Base-by-base conservation (phyloP, 2,797 vertebrate genomes). In the Synaphobranchus kaupii region DNA sequence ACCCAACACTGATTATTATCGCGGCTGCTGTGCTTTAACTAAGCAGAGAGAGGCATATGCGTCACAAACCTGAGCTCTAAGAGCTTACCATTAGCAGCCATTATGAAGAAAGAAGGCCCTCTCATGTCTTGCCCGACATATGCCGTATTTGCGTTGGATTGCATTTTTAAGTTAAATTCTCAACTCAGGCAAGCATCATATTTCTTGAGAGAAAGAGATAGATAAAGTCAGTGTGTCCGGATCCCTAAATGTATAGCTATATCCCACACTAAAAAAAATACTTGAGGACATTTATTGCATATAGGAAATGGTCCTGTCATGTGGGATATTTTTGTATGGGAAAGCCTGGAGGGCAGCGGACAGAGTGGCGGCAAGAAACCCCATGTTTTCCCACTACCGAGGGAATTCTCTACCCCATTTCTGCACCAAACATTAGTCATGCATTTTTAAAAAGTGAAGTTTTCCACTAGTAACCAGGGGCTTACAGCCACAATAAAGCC, bases 391-490 rank as follows among this genome's bases (percentile, higher is more conserved):
- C 78, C 50, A 68, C 87, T 39, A 54, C 81, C 84, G 34, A 83
- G 85, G 48, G 73, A 84, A 86, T 68, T 82, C 86, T 89, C 82
- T 44, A 56, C 44, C 73, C 82, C 50, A 48, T 47, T 78, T 80
- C 39, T 76, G 44, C 50, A 84, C 78, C 82, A 88, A 88, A 83
- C 60, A 85, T 78, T 80, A 83, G 85, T 89, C 63, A 87, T 84
- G n/a, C 80, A 84, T 86, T 89, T 86, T 71, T 84, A 88, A 86
- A 86, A 89, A 85, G 76, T 68, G 52, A 89, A 15, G 52, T 86
- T 86, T 88, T 84, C 44, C 84, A 83, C 39, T 39, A 87, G 76
- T 47, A 48, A 66, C 84, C 39, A 68, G 56, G 31, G 84, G n/a
- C 31, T 50, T 48, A 44, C 44, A 17, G 28, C 58, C 39, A 60